Base-by-base conservation (phyloP, 2,888 invertebrate genomes). In the Diarsia mendica region DNA sequence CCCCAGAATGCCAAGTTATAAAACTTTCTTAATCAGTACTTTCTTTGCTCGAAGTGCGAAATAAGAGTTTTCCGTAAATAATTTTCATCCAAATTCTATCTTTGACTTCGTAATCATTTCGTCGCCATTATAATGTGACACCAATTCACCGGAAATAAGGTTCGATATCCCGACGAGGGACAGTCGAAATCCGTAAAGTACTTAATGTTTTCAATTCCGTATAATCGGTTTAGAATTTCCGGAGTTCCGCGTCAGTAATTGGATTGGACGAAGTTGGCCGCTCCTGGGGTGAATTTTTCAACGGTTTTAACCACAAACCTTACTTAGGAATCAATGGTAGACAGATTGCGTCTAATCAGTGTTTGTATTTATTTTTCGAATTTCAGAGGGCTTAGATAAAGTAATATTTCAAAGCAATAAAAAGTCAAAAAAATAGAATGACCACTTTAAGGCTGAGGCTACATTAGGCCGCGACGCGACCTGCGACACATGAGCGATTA, bases 141-240 rank as follows among this genome's bases (percentile, higher is more conserved):
- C 91, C 89, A 89, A 91, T 83, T 61, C 82, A 73, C 73, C 77
- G 75, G 87, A 72, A 85, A 91, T 94, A 95, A 92, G 92, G 95
- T 91, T 89, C 90, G 88, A 88, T 93, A 91, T 94, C 81, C 90
- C 83, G 80, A 87, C 89, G 72, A 83, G 75, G 87, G 83, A 83
- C 85, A 89, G 78, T 86, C 86, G 86, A 92, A 94, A 94, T 95
- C 93, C 93, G 92, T 94, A 91, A 93, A 95, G 95, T 96, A 95
- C 96, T 95, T 96, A 96, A 96, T 96, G 96, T 96, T 96, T 96
- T 96, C 96, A 96, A 96, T 96, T 96, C 95, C 92, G 95, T 94
- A 95, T 96, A 96, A 96, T 96, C 96, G 96, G 96, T 96, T 96
- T 96, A 96, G 96, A 95, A 96, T 96, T 96, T 96, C 94, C 95